phyloP scores from a whole-genome alignment of 2,797 vertebrate genomes.

The Pangasius djambal region DNA sequence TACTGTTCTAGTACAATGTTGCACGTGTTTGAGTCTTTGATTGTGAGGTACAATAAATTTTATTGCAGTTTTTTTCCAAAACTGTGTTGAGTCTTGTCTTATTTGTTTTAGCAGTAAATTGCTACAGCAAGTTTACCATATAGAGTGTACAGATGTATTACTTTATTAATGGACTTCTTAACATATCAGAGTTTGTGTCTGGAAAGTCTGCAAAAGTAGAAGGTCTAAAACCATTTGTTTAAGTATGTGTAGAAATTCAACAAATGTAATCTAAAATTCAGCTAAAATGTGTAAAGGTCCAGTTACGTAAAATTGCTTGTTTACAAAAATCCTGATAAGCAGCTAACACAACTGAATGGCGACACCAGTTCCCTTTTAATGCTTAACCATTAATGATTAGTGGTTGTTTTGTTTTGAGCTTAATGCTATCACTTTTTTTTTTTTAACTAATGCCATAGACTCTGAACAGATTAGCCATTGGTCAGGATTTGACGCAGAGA shows the following conservation, averaged over 20 bases:
- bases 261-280: neutral
- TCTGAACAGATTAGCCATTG: neutral
- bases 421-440: neutral
- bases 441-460: neutral
- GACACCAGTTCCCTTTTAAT: neutral
- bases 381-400: neutral
- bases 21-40: conserved; percentile 77
- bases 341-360: neutral
- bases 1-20: conserved; percentile 77
- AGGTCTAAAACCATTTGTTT: neutral
- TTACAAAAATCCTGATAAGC: neutral
- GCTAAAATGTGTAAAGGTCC: neutral
- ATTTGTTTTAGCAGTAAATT: neutral
- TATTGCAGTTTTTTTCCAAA: conserved; percentile 74
- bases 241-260: neutral
- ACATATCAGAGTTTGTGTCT: neutral
- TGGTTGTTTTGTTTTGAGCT: neutral
- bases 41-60: conserved; percentile 81
- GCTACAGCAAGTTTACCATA: neutral
- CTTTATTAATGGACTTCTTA: neutral
- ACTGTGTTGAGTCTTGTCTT: neutral
- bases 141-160: neutral
- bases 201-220: neutral
- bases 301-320: neutral
- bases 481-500: neutral